These are phyloP conservation scores for Coreius guichenoti DNA, from an alignment of 2,797 vertebrate genomes.

Conservation along the genomic window DNA sequence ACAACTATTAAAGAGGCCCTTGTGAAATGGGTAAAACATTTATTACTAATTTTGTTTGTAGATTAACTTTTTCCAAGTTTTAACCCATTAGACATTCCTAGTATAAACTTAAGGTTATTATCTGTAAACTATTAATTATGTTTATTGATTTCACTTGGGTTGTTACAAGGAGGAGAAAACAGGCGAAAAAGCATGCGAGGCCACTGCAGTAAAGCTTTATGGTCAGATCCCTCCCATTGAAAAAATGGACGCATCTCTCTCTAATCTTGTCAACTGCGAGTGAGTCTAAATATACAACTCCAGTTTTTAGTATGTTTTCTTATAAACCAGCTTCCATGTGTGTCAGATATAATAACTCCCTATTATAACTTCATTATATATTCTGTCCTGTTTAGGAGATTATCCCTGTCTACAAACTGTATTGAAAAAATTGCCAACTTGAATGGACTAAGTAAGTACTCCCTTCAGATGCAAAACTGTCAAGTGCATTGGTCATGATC, in stretches of 20 bases:
- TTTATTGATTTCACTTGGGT: conserved; percentile 30
- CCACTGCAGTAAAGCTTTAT: conserved; percentile 90
- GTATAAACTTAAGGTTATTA: background rate
- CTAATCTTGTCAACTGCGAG: conserved; percentile 90
- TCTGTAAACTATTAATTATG: background rate
- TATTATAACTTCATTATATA: conserved; percentile 43
- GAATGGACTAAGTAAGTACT: conserved; percentile 91
- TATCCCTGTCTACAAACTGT: conserved; percentile 96
- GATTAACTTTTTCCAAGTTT: background rate
- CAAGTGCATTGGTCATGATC: background rate
- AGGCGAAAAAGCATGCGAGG: conserved; percentile 86
- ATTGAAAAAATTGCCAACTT: conserved; percentile 98
- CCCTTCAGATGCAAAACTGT: conserved; percentile 3
- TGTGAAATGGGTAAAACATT: conserved; percentile 82
- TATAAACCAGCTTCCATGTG: background rate
- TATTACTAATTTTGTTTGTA: background rate
- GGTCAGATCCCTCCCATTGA: conserved; percentile 93
- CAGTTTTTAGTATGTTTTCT: background rate
- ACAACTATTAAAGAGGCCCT: conserved; percentile 88
- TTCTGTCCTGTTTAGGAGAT: conserved; percentile 81
- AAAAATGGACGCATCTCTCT: conserved; percentile 93
- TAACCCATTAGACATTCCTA: background rate
- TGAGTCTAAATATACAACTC: conserved; percentile 73
- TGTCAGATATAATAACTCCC: background rate
- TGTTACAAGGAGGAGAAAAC: conserved; percentile 88